Evolutionary conservation across 2,888 invertebrate genomes (phyloP).

Genomic region (Macropis europaea): DNA sequence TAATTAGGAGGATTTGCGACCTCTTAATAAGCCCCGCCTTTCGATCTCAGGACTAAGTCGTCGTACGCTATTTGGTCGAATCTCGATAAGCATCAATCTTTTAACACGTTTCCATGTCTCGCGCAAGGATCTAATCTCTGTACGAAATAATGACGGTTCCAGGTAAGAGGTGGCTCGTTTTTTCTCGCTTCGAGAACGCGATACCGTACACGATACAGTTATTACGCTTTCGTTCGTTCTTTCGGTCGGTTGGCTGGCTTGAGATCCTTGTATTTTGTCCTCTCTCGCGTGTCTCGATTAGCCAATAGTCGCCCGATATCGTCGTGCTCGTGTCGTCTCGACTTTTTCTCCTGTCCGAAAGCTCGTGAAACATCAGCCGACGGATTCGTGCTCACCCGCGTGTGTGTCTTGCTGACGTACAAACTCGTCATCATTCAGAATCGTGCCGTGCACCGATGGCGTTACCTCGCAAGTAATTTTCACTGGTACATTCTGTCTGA

Average conservation of each 20-base stretch:
- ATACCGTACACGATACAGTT: constrained; percentile 53
- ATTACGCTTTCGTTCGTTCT: constrained; percentile 33
- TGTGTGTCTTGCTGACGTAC: background rate
- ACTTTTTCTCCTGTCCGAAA: background rate
- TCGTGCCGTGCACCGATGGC: constrained; percentile 15
- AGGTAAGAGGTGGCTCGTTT: constrained; percentile 32
- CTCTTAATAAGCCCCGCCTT: too few species aligned
- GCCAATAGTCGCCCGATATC: constrained; percentile 2
- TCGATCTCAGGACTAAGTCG: too few species aligned
- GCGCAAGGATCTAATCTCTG: background rate
- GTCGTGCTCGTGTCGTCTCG: background rate
- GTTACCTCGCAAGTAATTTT: constrained; percentile 22
- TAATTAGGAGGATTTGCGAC: too few species aligned
- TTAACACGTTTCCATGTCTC: background rate
- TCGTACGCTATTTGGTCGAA: too few species aligned
- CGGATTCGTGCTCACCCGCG: background rate
- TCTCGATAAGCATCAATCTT: too few species aligned
- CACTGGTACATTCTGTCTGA: background rate
- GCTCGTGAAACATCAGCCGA: background rate
- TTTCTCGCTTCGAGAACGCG: background rate
- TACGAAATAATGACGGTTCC: constrained; percentile 21
- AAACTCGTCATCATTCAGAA: constrained; percentile 4
- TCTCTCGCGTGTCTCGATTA: constrained; percentile 23
- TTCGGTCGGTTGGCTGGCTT: constrained; percentile 11
- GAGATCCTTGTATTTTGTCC: constrained; percentile 15